Evolutionary conservation across 92 coral and sea anemone genomes (phyloP).

Genomic region (Zoanthus solanderi): DNA sequence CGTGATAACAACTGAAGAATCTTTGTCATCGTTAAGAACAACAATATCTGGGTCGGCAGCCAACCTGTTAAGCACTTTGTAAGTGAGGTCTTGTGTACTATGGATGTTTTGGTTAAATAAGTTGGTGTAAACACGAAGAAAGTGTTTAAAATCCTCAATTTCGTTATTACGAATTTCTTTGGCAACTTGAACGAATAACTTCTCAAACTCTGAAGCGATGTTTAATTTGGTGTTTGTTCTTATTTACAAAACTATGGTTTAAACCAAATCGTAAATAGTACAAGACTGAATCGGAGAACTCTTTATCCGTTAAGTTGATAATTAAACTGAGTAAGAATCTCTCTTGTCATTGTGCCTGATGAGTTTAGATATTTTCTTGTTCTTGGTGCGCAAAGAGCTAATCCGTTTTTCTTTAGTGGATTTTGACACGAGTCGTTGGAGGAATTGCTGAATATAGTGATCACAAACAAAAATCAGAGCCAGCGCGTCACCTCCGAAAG

Average conservation of each 20-base stretch:
- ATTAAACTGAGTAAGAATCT: conserved; percentile 29
- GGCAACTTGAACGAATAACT: conserved; percentile 24
- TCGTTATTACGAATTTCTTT: conserved; percentile 10
- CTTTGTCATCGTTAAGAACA: conserved; percentile 37
- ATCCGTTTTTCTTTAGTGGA: conserved; percentile 20
- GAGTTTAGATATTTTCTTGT: conserved; percentile 41
- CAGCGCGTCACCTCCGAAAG: no score
- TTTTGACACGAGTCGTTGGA: background rate
- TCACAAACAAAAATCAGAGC: no score
- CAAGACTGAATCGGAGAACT: conserved; percentile 15
- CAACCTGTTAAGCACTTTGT: conserved; percentile 32
- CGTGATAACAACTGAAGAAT: conserved; percentile 53
- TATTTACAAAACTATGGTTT: conserved; percentile 37
- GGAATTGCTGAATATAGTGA: background rate
- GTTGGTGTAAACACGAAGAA: conserved; percentile 46
- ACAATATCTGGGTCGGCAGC: conserved; percentile 40
- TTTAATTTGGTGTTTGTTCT: conserved; percentile 36
- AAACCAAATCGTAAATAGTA: conserved; percentile 45
- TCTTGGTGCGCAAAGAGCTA: conserved; percentile 29
- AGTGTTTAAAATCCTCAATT: conserved; percentile 44
- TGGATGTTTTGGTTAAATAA: conserved; percentile 22
- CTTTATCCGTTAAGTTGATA: conserved; percentile 31
- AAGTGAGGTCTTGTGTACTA: conserved; percentile 27
- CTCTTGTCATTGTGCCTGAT: background rate
- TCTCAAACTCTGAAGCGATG: conserved; percentile 41